These are phyloP conservation scores for Melanargia galathea DNA, from an alignment of 2,888 invertebrate genomes.

Conservation along the genomic window DNA sequence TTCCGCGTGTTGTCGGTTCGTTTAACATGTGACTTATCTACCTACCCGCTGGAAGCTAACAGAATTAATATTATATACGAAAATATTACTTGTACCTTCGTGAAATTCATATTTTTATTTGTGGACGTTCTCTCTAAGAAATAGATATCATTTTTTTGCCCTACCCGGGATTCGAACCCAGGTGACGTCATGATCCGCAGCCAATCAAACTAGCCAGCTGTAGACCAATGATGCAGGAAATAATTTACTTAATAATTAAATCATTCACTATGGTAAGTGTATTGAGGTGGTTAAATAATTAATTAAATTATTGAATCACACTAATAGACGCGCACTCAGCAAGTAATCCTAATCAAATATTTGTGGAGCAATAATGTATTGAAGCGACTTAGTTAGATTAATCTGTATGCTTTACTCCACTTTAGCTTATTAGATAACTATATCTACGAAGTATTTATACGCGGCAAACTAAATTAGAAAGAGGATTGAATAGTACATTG, in stretches of 20 bases:
- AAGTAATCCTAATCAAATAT: constrained; percentile 28
- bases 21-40: constrained; percentile 34
- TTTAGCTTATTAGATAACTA: neutral
- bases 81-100: constrained; percentile 7
- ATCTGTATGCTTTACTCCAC: neutral
- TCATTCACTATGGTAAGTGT: neutral
- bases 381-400: neutral
- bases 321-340: constrained; percentile 1
- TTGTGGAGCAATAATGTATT: constrained; percentile 13
- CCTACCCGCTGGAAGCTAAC: constrained; percentile 17
- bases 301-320: constrained; percentile 4
- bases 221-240: no score
- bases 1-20: constrained; percentile 29
- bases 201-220: no score
- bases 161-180: no score
- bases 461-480: no score
- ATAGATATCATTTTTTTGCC: neutral
- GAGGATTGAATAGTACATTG: no score
- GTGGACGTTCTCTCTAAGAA: neutral
- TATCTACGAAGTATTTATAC: neutral
- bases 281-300: constrained; percentile 3
- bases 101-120: constrained; percentile 1
- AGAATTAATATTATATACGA: constrained; percentile 21
- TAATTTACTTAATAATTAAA: no score
- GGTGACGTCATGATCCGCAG: no score